phyloP scores from a whole-genome alignment of 2,797 vertebrate species.

The Gila robusta region DNA sequence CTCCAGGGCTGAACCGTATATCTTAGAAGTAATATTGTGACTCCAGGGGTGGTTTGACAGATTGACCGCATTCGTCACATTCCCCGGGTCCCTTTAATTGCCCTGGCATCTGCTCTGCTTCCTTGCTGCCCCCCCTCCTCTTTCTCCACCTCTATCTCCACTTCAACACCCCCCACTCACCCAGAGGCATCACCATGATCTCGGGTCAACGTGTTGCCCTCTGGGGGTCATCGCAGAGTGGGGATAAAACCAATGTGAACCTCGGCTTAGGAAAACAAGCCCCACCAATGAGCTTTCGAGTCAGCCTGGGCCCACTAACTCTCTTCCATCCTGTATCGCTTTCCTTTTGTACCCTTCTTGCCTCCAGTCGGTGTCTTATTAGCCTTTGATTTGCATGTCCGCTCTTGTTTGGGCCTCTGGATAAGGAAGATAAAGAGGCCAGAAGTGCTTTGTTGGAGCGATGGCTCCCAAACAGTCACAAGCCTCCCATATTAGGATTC shows the following conservation, averaged over 20 bases:
- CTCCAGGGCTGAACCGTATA: slow-evolving; percentile 79
- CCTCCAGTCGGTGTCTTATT: slow-evolving; percentile 67
- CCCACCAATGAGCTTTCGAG: slow-evolving; percentile 14
- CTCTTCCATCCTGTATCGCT: slow-evolving; percentile 57
- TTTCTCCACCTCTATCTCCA: slow-evolving; percentile 55
- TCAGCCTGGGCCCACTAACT: slow-evolving; percentile 44
- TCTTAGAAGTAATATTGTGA: slow-evolving; percentile 81
- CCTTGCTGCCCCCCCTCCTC: slow-evolving; percentile 67
- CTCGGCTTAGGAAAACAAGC: slow-evolving; percentile 71
- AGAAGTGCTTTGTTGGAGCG: slow-evolving; percentile 61
- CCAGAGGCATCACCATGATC: slow-evolving; percentile 69
- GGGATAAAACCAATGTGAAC: slow-evolving; percentile 73
- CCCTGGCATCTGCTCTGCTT: slow-evolving; percentile 84
- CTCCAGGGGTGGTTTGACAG: slow-evolving; percentile 83
- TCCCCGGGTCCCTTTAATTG: slow-evolving; percentile 81
- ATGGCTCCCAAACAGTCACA: slow-evolving; percentile 35
- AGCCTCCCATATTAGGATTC: slow-evolving; percentile 12
- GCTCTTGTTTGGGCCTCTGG: slow-evolving; percentile 77
- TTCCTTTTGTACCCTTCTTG: slow-evolving; percentile 69
- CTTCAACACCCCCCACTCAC: slow-evolving; percentile 43
- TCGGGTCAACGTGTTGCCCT: slow-evolving; percentile 74
- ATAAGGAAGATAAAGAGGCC: slow-evolving; percentile 70
- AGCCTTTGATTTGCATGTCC: slow-evolving; percentile 75
- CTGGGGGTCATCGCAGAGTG: slow-evolving; percentile 71
- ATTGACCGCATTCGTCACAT: slow-evolving; percentile 85